Conservation (phyloP, 2,113 vertebrate species). For the Pygathrix nemaeus region DNA sequence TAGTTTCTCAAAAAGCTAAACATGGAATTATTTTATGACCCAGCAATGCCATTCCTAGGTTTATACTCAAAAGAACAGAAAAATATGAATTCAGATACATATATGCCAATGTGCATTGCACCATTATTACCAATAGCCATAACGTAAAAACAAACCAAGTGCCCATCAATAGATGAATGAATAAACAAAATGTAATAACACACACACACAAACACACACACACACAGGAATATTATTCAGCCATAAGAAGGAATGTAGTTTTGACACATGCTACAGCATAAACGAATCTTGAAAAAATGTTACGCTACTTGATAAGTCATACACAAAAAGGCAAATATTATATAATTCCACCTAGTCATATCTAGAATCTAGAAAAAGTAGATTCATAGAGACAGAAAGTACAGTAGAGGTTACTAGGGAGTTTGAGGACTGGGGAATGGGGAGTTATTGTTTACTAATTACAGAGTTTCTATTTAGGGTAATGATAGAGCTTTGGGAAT, state of each 20-base stretch:
- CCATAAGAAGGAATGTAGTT: neutral
- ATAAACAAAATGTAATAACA: too few relatives aligned
- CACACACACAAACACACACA: too few relatives aligned
- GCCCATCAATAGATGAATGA: too few relatives aligned
- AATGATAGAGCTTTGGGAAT: neutral
- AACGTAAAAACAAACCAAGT: neutral
- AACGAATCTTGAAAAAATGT: too few relatives aligned
- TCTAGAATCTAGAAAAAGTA: too few relatives aligned
- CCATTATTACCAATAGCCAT: neutral
- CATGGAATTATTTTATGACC: too few relatives aligned
- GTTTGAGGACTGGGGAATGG: neutral
- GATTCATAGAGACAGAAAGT: neutral
- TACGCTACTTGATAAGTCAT: too few relatives aligned
- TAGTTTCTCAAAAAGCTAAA: too few relatives aligned
- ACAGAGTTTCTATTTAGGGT: neutral
- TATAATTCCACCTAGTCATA: too few relatives aligned
- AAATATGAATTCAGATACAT: neutral
- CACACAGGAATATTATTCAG: neutral
- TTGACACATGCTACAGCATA: neutral
- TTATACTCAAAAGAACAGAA: neutral
- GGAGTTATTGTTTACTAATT: neutral
- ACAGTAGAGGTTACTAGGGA: neutral
- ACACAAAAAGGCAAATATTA: too few relatives aligned
- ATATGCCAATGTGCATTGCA: neutral
- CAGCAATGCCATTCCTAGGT: too few relatives aligned